Evolutionary conservation across 2,888 invertebrate genomes (phyloP), one percentile per base, ranked within the genome.

Genomic region (Drosophila testacea): DNA sequence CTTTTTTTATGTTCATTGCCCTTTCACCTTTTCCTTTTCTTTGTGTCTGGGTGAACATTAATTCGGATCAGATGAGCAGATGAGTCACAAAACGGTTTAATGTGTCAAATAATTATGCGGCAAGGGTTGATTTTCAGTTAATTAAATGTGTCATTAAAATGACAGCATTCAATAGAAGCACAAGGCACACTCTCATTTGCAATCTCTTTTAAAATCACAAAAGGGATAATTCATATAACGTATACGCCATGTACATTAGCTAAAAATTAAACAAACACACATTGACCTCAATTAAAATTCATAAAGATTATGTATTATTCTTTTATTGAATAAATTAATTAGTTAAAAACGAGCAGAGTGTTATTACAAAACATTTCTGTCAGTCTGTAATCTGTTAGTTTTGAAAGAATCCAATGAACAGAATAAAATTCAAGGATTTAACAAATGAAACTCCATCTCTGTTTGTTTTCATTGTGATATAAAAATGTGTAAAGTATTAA

Each of bases 1-100:
- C 64, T 60, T 57, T 55, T 52, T 79, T 70, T 48, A 70, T 67
- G 59, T 51, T 71, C 64, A 67, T 66, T 62, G 57, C 42, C 51
- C 48, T 22, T 38, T 32, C 39, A 51, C 65, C 70, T 78, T 59
- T 63, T n/a, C 16, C 38, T 30, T 36, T 47, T 54, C 48, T 61
- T 28, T 44, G 60, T 68, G 47, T 54, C 54, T 32, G 60, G 48
- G 48, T 65, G 62, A 42, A 39, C 72, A 73, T 88, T 85, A 76
- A 77, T 68, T 77, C 79, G 46, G 76, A 83, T 70, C 65, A 63
- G 68, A 88, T 75, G 83, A 80, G 77, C 65, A 63, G 68, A 88
- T 75, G 83, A 80, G 77, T 82, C 77, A 68, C 74, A 85, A 83
- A 88, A 85, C 75, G 83, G 69, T 80, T 88, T 83, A 81, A 83